Conservation (phyloP, 2,113 vertebrate species). For the Neolamprologus fasciatus region DNA sequence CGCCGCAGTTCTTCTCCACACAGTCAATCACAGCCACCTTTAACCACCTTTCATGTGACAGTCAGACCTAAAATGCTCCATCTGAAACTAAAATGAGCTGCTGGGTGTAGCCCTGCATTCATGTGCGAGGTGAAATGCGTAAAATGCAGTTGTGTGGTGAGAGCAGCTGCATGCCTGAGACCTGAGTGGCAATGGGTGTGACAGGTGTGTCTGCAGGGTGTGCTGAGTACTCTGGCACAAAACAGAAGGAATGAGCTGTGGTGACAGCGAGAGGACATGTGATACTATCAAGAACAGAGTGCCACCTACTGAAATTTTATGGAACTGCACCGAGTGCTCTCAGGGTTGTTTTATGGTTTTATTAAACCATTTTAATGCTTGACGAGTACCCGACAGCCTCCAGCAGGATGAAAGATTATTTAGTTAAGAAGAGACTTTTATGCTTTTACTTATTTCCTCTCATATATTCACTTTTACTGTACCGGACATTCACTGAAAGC, state of each 20-base stretch:
- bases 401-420: not conserved
- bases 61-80: not conserved
- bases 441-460: not conserved
- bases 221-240: not conserved
- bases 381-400: not conserved
- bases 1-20: not conserved
- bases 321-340: not conserved
- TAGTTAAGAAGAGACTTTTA: not conserved
- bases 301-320: conserved; percentile 11
- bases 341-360: not conserved
- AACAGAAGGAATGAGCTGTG: not conserved
- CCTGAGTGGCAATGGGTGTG: conserved; percentile 44
- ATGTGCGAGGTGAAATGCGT: conserved; percentile 20
- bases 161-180: conserved; percentile 51
- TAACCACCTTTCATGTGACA: not conserved
- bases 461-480: not conserved
- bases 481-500: not conserved
- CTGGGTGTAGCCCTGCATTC: conserved; percentile 34
- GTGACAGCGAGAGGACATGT: not conserved
- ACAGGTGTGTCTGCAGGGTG: conserved; percentile 24
- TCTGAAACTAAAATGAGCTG: not conserved
- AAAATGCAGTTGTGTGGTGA: conserved; percentile 44
- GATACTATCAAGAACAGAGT: not conserved
- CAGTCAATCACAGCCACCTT: not conserved
- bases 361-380: not conserved